Percentiles rank a stretch among this genome's conserved stretches.
Evolutionary conservation across 2,113 vertebrate species (phyloP).

Genomic region (Amphiprion percula): DNA sequence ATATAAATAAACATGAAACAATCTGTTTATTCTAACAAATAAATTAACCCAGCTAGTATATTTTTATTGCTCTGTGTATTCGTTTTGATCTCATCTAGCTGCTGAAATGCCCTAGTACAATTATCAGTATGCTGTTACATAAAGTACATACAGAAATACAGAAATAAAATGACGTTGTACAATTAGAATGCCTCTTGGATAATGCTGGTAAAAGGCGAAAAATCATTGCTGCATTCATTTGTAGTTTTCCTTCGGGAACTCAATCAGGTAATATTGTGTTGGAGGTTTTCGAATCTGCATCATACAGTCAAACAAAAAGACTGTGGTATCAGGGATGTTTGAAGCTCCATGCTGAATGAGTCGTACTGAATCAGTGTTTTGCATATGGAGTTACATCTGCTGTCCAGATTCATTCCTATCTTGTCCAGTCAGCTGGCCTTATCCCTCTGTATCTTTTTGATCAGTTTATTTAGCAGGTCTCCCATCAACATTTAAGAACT

Average conservation of each 20-base stretch:
- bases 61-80: too few species aligned
- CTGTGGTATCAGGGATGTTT: conserved; percentile 5
- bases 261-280: not conserved
- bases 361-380: conserved; percentile 21
- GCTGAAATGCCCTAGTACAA: too few species aligned
- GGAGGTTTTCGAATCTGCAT: not conserved
- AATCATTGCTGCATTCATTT: not conserved
- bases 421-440: conserved; percentile 14
- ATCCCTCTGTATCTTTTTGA: conserved; percentile 29
- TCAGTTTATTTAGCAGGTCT: conserved; percentile 40
- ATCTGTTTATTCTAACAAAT: not conserved
- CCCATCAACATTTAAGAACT: conserved; percentile 28
- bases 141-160: too few species aligned
- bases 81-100: too few species aligned
- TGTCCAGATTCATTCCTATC: conserved; percentile 27
- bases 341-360: conserved; percentile 30
- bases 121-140: too few species aligned
- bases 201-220: not conserved
- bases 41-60: too few species aligned
- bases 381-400: conserved; percentile 69
- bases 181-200: too few species aligned
- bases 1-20: not conserved
- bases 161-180: too few species aligned
- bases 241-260: not conserved
- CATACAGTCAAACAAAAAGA: not conserved